Evolutionary conservation across 2,888 invertebrate genomes (phyloP).

Genomic region (Spisula solida): DNA sequence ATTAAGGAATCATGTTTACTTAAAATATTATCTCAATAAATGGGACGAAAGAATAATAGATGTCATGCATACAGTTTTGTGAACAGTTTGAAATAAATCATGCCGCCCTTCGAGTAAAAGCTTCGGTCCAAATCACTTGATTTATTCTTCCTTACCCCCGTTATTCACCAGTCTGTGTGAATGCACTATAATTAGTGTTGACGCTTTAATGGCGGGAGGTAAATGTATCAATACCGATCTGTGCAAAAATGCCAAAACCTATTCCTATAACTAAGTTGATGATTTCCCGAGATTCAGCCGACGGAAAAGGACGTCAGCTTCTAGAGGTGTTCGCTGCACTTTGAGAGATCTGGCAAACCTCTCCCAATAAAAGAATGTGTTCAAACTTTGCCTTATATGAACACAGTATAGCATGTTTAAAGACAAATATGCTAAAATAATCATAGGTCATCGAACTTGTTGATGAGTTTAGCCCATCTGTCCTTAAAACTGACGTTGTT

Average conservation of each 20-base stretch:
- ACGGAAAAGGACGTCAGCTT: neutral
- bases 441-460: too few species aligned
- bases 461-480: too few species aligned
- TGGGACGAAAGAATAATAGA: neutral
- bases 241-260: neutral
- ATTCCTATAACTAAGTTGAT: neutral
- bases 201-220: neutral
- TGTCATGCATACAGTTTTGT: neutral
- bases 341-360: too few species aligned
- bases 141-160: neutral
- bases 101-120: neutral
- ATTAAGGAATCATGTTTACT: neutral
- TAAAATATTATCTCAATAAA: neutral
- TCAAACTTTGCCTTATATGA: too few species aligned
- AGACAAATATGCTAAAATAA: too few species aligned
- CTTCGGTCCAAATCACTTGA: neutral
- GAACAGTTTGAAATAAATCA: conserved; percentile 8
- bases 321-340: too few species aligned
- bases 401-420: too few species aligned
- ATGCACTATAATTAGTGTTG: neutral
- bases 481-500: too few species aligned
- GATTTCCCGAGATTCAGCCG: neutral
- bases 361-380: too few species aligned
- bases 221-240: neutral
- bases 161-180: neutral